Conservation (phyloP, 2,888 invertebrate species). For the Drosophila monieri region DNA sequence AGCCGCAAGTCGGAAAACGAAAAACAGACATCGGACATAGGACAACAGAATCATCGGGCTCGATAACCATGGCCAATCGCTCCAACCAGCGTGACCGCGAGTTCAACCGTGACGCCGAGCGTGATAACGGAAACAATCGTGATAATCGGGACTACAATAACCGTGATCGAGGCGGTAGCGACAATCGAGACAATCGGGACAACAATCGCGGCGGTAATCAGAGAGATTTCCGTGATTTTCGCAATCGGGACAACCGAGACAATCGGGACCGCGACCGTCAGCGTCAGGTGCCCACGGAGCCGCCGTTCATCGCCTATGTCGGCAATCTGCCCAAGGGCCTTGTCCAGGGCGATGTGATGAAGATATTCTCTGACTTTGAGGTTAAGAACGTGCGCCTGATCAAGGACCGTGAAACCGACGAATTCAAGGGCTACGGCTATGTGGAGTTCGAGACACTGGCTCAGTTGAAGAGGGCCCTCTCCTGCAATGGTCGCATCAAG, state of each 20-base stretch:
- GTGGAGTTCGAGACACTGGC: constrained; percentile 95
- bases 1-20: neutral
- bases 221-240: constrained; percentile 6
- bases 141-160: constrained; percentile 2
- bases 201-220: constrained; percentile 4
- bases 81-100: constrained; percentile 49
- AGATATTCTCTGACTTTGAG: constrained; percentile 88
- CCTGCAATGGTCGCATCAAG: constrained; percentile 90
- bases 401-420: constrained; percentile 96
- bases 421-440: constrained; percentile 98
- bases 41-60: constrained; percentile 9
- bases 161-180: constrained; percentile 1
- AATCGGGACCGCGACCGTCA: constrained; percentile 78
- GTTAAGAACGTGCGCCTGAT: constrained; percentile 96
- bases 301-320: constrained; percentile 96
- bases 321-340: constrained; percentile 95
- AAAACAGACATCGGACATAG: neutral
- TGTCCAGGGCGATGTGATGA: constrained; percentile 96
- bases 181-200: constrained; percentile 4
- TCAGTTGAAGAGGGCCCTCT: constrained; percentile 91
- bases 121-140: constrained; percentile 2
- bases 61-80: constrained; percentile 62
- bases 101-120: constrained; percentile 20
- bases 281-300: constrained; percentile 93
- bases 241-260: constrained; percentile 20